Conservation (phyloP, 2,113 vertebrate species). For the Saccopteryx leptura region DNA sequence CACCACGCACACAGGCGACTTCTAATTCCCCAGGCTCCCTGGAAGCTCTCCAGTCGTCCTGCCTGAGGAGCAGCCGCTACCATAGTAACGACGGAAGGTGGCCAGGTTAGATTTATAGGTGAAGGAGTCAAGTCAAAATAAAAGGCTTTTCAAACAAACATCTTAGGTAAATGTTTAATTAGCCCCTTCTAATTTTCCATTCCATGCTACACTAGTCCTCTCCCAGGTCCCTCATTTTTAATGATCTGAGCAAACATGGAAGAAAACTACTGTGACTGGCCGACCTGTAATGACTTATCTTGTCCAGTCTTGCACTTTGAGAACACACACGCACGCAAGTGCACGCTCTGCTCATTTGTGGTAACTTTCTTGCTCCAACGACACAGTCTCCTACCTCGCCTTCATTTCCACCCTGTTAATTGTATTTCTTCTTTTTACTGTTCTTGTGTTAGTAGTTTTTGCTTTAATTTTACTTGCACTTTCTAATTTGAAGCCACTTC, state of each 20-base stretch:
- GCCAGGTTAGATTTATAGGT: background rate
- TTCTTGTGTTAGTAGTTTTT: background rate
- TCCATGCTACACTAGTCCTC: background rate
- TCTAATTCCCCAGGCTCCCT: background rate
- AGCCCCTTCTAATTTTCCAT: background rate
- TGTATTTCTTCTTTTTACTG: background rate
- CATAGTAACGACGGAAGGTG: background rate
- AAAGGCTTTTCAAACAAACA: background rate
- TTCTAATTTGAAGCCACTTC: background rate
- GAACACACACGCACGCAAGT: background rate
- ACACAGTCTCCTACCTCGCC: background rate
- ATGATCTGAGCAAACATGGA: background rate
- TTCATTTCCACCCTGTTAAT: background rate
- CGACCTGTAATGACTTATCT: background rate
- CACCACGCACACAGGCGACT: background rate
- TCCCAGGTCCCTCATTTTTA: background rate
- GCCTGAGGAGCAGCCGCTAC: accelerated
- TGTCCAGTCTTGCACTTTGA: background rate
- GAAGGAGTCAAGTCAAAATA: background rate
- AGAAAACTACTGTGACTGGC: background rate
- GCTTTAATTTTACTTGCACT: background rate
- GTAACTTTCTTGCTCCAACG: background rate
- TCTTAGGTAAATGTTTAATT: background rate
- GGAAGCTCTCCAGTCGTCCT: background rate
- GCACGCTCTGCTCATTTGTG: background rate